Base-by-base conservation (phyloP, 1,140 invertebrate genomes). In the Amyelois transitella region DNA sequence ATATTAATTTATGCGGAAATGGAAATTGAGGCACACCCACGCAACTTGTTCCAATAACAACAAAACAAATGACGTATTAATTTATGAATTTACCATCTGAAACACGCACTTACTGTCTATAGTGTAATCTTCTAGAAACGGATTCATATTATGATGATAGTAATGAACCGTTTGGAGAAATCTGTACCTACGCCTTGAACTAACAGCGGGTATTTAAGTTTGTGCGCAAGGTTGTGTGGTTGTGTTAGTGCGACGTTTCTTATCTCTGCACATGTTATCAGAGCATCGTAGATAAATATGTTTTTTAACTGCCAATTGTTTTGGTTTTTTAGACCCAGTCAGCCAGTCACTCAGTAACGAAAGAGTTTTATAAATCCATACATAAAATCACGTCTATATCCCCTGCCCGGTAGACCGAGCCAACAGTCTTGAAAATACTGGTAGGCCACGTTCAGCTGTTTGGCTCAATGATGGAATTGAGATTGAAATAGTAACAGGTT, bases 81-180 rank as follows among this genome's bases (percentile, higher is more conserved):
- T n/a, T n/a, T n/a, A n/a, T n/a, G n/a, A n/a, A n/a, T n/a, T n/a
- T n/a, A n/a, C n/a, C n/a, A n/a, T n/a, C n/a, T n/a, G n/a, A n/a
- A n/a, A n/a, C n/a, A n/a, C n/a, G n/a, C n/a, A 54, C 78, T 76
- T 62, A 77, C 79, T 70, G 28, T 52, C 69, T 12, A 79, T 66
- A 32, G 65, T 25, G 48, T 69, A 79, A 0, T 69, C 72, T 47
- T 70, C 60, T 24, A 74, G 25, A 72, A 81, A 83, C 4, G 77
- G 77, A 66, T 83, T 81, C 63, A 75, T 81, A 19, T 38, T 38
- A 14, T 38, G n/a, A 38, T 38, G 12, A 38, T n/a, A 38, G 1
- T 14, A 14, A 38, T 10, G 7, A 6, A 2, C 4, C 3, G 17
- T 38, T 38, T 3, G 17, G 32, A 38, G 32, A 38, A 38, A 14